Evolutionary conservation across 1,140 invertebrate species (phyloP), one percentile per base, ranked within the genome.

Genomic region (Lepidurus apus): DNA sequence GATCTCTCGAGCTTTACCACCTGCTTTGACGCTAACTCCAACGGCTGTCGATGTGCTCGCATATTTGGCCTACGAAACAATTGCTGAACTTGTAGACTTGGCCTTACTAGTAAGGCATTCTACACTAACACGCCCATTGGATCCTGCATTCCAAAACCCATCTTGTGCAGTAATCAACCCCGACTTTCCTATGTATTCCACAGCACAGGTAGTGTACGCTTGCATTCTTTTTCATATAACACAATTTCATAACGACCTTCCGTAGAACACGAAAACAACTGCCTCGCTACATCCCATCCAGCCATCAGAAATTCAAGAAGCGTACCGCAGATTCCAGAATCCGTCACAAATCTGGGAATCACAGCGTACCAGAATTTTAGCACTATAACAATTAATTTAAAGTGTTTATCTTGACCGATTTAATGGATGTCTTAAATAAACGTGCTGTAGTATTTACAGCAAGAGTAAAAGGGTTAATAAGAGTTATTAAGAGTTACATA

Each of bases 1-100:
- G 89, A 81, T 90, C 76, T 81, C 83, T 76, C 80, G 81, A 76
- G 81, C 84, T 81, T 82, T 21, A 79, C 85, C 84, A 82, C 78
- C 83, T 45, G 88, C 89, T 47, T 82, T 89, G 26, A 88, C 85
- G 74, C 83, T 89, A 43, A 85, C 86, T 10, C 86, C 85, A 75
- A 83, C 86, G 80, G 87, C 87, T 3, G 83, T 88, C 47, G 87
- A 87, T 76, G 86, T 91, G 74, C 82, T 91, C 73, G 86, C 88
- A 76, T 91, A 91, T 83, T 84, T 91, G 24, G 89, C 90, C 0
- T 90, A 91, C 82, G 91, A 91, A 85, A 90, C 89, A 8, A 88
- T 91, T 7, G 90, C 90, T 10, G 88, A 90, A 84, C 88, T 91
- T 78, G 86, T 91, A 77, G 91, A 91, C 84, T 83, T 91, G 43